These are phyloP conservation scores for Trichomalopsis sarcophagae DNA, from an alignment of 1,140 invertebrate species.

Conservation along the genomic window DNA sequence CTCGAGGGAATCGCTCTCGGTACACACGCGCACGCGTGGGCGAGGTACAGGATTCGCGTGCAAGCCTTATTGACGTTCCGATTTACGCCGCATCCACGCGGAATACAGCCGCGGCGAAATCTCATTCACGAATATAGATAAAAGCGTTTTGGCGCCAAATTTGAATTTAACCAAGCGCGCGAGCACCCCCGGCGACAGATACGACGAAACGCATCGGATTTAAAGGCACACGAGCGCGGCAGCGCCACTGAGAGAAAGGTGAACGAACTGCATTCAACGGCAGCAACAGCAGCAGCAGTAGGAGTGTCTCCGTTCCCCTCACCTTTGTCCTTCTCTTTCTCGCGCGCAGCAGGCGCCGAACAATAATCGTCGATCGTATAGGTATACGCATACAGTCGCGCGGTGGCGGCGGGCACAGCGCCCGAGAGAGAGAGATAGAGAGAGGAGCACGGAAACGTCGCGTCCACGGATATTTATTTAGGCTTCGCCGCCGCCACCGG, in stretches of 20 bases:
- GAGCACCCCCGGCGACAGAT: not conserved
- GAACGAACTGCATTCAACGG: conserved; percentile 1
- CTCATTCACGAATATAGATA: too few relatives aligned
- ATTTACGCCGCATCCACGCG: too few relatives aligned
- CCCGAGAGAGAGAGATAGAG: not conserved
- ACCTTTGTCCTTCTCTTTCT: conserved; percentile 3
- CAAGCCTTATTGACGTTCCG: too few relatives aligned
- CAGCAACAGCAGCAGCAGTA: not conserved
- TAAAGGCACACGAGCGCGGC: not conserved
- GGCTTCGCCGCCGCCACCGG: not conserved
- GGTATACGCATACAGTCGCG: too few relatives aligned
- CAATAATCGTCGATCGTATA: not conserved
- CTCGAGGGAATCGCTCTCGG: too few relatives aligned
- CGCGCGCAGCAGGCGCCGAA: not conserved
- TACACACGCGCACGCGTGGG: too few relatives aligned
- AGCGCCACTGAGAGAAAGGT: not conserved
- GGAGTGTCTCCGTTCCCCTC: not conserved
- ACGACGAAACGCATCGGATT: not conserved
- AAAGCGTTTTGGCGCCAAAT: too few relatives aligned
- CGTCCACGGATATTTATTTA: not conserved
- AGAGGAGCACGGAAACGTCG: not conserved
- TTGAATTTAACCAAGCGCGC: not conserved
- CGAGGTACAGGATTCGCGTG: too few relatives aligned
- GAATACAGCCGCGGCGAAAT: too few relatives aligned
- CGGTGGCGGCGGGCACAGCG: not conserved